Evolutionary conservation across 2,888 invertebrate genomes (phyloP).

Genomic region (Encarsia formosa): DNA sequence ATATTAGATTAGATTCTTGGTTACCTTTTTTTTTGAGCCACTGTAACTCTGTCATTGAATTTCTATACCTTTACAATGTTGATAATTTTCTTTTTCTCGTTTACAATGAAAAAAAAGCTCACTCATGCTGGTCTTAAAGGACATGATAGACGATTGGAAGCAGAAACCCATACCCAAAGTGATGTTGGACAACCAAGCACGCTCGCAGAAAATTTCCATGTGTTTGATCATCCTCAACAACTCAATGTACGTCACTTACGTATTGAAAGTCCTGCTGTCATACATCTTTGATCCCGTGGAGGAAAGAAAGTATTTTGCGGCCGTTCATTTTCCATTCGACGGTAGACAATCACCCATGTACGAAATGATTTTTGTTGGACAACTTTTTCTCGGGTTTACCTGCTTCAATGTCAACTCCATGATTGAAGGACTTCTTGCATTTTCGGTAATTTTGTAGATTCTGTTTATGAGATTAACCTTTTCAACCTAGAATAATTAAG

Average conservation of each 20-base stretch:
- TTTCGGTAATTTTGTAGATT: slow-evolving; percentile 25
- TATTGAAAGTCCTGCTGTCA: slow-evolving; percentile 12
- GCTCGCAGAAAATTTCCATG: slow-evolving; percentile 16
- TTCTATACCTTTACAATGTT: not conserved
- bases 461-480: too few species aligned
- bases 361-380: slow-evolving; percentile 17
- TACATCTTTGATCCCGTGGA: slow-evolving; percentile 12
- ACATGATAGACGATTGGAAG: slow-evolving; percentile 14
- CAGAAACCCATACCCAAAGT: not conserved
- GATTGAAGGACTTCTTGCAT: slow-evolving; percentile 21
- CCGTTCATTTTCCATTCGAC: slow-evolving; percentile 25
- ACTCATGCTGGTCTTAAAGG: slow-evolving; percentile 1
- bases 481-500: too few species aligned
- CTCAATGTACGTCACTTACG: slow-evolving; percentile 16
- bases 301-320: slow-evolving; percentile 24
- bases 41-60: not conserved
- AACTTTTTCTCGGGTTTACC: slow-evolving; percentile 20
- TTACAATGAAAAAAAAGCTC: slow-evolving; percentile 8
- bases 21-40: not conserved
- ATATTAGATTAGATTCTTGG: not conserved
- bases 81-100: not conserved
- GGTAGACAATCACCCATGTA: slow-evolving; percentile 22
- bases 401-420: slow-evolving; percentile 18
- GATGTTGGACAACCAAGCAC: slow-evolving; percentile 4
- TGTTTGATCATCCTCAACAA: slow-evolving; percentile 12